A percentile compares a stretch with the other conserved stretches of the same genome.
phyloP scores from a whole-genome alignment of 1,140 invertebrate species.

The Drosophila novamexicana region DNA sequence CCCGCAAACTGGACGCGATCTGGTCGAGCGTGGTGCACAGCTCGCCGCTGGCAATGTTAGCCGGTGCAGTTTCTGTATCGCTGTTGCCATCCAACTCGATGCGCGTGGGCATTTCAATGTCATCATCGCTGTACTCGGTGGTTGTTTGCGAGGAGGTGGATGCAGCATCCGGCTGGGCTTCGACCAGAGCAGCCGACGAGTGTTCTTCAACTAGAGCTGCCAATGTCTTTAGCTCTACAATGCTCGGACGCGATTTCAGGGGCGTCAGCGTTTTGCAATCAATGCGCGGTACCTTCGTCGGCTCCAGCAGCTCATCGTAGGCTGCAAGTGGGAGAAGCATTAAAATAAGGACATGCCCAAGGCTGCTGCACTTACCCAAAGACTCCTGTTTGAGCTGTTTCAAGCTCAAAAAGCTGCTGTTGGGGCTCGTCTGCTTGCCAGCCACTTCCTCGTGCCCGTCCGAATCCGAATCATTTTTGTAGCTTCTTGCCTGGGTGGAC shows the following conservation, averaged over 20 bases:
- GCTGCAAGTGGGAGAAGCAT: slow-evolving; percentile 19
- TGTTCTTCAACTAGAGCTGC: not conserved
- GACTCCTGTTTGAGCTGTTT: slow-evolving; percentile 57
- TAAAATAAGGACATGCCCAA: not conserved
- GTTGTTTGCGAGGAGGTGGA: slow-evolving; percentile 5
- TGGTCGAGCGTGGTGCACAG: slow-evolving; percentile 58
- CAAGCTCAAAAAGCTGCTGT: slow-evolving; percentile 55
- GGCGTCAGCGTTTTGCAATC: slow-evolving; percentile 62
- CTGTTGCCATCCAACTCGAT: slow-evolving; percentile 62
- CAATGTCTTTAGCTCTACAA: slow-evolving; percentile 25
- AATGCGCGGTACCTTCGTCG: slow-evolving; percentile 37
- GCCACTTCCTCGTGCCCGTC: slow-evolving; percentile 12
- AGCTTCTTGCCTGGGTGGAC: slow-evolving; percentile 18
- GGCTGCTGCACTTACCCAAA: slow-evolving; percentile 23
- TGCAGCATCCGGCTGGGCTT: not conserved
- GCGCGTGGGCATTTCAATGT: slow-evolving; percentile 48
- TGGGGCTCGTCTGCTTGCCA: not conserved
- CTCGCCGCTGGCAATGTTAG: slow-evolving; percentile 42
- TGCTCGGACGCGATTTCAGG: slow-evolving; percentile 23
- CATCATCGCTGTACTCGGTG: slow-evolving; percentile 29
- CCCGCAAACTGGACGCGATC: slow-evolving; percentile 49
- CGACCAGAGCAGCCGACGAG: not conserved
- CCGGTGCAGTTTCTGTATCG: slow-evolving; percentile 7
- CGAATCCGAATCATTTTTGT: slow-evolving; percentile 28
- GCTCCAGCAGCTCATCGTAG: slow-evolving; percentile 51